These are phyloP conservation scores for Etheostoma nigrum DNA, from an alignment of 2,797 vertebrate genomes.

Conservation along the genomic window DNA sequence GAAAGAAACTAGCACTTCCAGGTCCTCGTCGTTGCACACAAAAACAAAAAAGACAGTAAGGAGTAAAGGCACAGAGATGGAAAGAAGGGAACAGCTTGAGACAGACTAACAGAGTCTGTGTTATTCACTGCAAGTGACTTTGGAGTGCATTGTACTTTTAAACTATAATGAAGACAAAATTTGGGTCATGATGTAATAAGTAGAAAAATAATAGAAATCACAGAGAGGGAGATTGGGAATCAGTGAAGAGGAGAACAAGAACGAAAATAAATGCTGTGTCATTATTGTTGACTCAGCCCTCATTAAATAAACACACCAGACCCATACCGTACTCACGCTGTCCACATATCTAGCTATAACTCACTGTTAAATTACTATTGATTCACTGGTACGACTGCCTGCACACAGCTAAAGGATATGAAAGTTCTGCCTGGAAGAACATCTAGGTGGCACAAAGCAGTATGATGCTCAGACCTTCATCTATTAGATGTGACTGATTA, in stretches of 20 bases:
- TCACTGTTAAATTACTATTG: conserved; percentile 69
- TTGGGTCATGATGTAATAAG: conserved; percentile 84
- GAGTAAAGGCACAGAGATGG: conserved; percentile 43
- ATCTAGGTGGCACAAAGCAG: conserved; percentile 22
- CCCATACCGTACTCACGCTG: conserved; percentile 56
- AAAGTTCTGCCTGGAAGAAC: conserved; percentile 54
- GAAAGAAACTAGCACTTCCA: conserved; percentile 46
- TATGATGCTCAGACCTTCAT: conserved; percentile 25
- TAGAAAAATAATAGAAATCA: conserved; percentile 62
- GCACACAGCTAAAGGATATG: conserved; percentile 58
- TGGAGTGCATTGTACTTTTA: conserved; percentile 79
- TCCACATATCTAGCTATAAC: conserved; percentile 66
- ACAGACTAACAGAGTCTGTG: conserved; percentile 59
- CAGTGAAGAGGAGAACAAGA: conserved; percentile 42
- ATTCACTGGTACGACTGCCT: conserved; percentile 50
- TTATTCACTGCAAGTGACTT: conserved; percentile 77
- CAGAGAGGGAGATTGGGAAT: conserved; percentile 39
- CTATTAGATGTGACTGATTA: conserved; percentile 54
- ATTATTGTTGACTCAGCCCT: conserved; percentile 74
- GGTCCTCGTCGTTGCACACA: conserved; percentile 36
- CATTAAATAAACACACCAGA: conserved; percentile 66
- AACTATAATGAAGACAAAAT: conserved; percentile 84
- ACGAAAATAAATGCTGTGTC: conserved; percentile 71
- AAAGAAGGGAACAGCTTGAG: conserved; percentile 46
- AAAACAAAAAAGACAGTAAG: conserved; percentile 40